Conservation (phyloP, 2,888 invertebrate genomes). For the Schizaphis graminum region DNA sequence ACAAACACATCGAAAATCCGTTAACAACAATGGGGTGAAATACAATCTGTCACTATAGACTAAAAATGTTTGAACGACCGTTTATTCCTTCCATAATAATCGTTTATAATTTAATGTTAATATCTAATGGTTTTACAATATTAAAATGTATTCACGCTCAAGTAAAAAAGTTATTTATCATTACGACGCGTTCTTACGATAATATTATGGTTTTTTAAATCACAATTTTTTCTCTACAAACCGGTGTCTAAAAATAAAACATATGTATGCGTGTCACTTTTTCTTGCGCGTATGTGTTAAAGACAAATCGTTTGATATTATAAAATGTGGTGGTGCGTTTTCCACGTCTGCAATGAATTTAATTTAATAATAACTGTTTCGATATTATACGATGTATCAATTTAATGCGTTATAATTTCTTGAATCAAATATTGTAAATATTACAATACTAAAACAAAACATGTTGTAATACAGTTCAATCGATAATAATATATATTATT, state of each 20-base stretch:
- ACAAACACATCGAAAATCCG: background rate
- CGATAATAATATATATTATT: background rate
- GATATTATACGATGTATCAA: background rate
- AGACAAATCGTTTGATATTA: background rate
- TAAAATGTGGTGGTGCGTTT: background rate
- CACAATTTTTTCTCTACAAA: background rate
- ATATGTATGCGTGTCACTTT: background rate
- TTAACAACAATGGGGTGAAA: background rate
- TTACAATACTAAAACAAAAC: background rate
- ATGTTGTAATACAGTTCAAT: background rate
- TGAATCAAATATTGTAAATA: background rate
- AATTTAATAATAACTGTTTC: background rate
- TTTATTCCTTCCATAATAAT: background rate
- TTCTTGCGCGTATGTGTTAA: background rate
- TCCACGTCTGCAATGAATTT: background rate
- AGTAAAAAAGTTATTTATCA: background rate
- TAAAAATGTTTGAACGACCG: background rate
- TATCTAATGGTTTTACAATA: background rate
- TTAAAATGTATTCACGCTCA: background rate
- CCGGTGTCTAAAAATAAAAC: constrained; percentile 26
- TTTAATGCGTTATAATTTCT: background rate
- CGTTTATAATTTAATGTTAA: background rate
- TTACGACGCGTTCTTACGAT: background rate
- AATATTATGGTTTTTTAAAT: background rate
- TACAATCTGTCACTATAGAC: background rate